These are phyloP conservation scores for Sminthurinus signatus DNA, from an alignment of 1,140 invertebrate species.

Conservation along the genomic window DNA sequence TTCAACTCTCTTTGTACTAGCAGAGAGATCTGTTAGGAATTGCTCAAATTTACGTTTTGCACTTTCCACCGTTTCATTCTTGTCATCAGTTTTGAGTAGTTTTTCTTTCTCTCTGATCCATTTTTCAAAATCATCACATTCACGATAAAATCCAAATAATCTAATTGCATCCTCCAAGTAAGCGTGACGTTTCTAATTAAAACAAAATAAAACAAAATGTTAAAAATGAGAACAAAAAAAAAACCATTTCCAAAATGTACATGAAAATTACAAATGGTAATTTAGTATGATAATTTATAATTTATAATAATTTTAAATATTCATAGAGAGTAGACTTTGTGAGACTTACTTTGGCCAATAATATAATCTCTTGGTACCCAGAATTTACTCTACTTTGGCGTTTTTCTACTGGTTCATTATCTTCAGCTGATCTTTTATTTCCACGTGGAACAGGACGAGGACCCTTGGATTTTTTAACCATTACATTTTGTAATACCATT, in stretches of 20 bases:
- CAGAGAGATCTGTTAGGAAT: conserved; percentile 90
- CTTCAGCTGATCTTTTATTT: conserved; percentile 48
- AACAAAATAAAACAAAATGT: neutral
- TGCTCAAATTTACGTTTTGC: conserved; percentile 94
- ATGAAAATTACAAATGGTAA: too few species aligned
- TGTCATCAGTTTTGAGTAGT: conserved; percentile 75
- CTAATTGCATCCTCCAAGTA: conserved; percentile 87
- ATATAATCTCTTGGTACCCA: conserved; percentile 70
- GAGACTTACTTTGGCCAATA: conserved; percentile 58
- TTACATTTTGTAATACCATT: conserved; percentile 75
- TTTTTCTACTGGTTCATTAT: conserved; percentile 73
- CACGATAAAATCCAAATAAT: conserved; percentile 89
- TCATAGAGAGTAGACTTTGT: neutral
- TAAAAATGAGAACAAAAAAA: conserved; percentile 6
- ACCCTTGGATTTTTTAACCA: conserved; percentile 49
- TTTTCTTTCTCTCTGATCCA: conserved; percentile 96
- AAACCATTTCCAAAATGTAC: too few species aligned
- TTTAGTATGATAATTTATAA: too few species aligned
- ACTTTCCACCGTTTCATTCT: conserved; percentile 81
- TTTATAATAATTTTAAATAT: neutral
- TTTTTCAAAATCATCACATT: conserved; percentile 95
- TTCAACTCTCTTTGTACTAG: conserved; percentile 81
- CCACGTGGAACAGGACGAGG: conserved; percentile 41
- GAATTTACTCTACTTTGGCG: conserved; percentile 71
- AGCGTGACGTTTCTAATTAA: conserved; percentile 60